Conservation (phyloP, 64 coral and sea anemone genomes). For the Hydrozoanthus tunicans region DNA sequence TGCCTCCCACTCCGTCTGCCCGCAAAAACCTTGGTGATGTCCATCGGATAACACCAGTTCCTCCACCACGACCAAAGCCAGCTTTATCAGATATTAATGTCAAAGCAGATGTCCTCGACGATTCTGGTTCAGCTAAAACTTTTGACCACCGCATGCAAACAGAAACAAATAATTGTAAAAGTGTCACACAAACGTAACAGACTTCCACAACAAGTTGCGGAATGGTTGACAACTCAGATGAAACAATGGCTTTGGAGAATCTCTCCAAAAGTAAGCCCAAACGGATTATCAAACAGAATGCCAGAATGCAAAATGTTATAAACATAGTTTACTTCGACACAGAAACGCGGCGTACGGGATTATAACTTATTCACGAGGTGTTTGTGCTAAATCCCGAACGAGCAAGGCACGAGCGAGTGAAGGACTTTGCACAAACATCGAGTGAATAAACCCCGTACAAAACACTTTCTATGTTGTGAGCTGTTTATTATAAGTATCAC, state of each 20-base stretch:
- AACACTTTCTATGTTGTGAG: no score
- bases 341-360: no score
- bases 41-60: constrained; percentile 36
- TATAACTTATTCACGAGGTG: no score
- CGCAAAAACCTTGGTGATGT: not conserved
- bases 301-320: no score
- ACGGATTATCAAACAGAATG: not conserved
- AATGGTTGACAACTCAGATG: not conserved
- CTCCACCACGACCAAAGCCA: constrained; percentile 21
- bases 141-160: not conserved
- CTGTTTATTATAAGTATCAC: no score
- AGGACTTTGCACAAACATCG: no score
- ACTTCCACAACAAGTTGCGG: not conserved
- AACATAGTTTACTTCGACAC: no score
- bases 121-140: not conserved
- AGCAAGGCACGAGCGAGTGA: no score
- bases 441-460: no score
- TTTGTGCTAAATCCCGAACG: no score
- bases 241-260: not conserved
- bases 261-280: not conserved
- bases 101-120: not conserved
- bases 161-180: not conserved
- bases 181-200: not conserved
- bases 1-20: constrained; percentile 4
- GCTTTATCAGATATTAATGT: not conserved